These are phyloP conservation scores for Baryphthengus martii DNA, from an alignment of 2,113 vertebrate species.

Conservation along the genomic window DNA sequence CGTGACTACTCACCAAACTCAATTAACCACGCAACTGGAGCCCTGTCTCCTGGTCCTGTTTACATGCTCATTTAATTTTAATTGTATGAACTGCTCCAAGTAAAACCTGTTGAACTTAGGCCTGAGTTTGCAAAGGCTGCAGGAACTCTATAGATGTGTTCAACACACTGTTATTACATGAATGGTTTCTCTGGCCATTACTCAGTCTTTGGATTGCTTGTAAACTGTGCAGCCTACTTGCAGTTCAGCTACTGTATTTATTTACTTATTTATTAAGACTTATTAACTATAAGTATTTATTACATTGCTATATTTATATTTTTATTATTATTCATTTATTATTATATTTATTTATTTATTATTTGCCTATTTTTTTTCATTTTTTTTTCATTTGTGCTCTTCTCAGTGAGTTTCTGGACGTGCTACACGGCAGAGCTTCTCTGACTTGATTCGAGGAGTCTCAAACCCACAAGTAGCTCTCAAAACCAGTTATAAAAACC, in stretches of 20 bases:
- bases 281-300: too few species aligned
- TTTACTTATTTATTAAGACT: too few species aligned
- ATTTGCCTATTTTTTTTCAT: not conserved
- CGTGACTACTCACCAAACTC: not conserved
- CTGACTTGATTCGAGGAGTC: not conserved
- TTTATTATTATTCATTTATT: too few species aligned
- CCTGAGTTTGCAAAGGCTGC: not conserved
- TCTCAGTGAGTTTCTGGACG: not conserved
- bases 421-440: too few species aligned
- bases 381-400: not conserved
- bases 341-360: not conserved
- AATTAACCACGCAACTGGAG: not conserved
- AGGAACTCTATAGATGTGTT: not conserved
- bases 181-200: not conserved
- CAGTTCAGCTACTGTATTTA: slow-evolving; percentile 40
- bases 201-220: not conserved
- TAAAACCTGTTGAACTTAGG: not conserved
- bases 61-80: not conserved
- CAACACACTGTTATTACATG: not conserved
- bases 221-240: not conserved
- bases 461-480: not conserved
- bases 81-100: not conserved
- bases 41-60: not conserved
- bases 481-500: not conserved
- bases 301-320: too few species aligned